phyloP scores from a whole-genome alignment of 2,888 invertebrate species.

The Mythimna vitellina region DNA sequence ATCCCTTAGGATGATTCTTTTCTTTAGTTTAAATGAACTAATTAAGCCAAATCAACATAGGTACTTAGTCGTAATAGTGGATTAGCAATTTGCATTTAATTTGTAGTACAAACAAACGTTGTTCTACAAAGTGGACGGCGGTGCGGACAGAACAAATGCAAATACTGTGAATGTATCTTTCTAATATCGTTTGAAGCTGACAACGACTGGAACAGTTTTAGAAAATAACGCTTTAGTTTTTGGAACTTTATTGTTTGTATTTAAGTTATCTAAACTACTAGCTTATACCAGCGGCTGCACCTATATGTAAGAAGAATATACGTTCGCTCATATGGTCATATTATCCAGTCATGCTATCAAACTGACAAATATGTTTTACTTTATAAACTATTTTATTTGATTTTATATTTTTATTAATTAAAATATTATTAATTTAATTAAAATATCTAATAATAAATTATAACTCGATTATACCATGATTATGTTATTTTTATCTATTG shows the following conservation, averaged over 20 bases:
- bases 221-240: background rate
- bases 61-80: slow-evolving; percentile 38
- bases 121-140: slow-evolving; percentile 14
- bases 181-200: slow-evolving; percentile 33
- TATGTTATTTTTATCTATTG: too few species aligned
- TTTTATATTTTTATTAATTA: too few species aligned
- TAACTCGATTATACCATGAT: too few species aligned
- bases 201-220: slow-evolving; percentile 13
- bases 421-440: too few species aligned
- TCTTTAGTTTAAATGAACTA: slow-evolving; percentile 39
- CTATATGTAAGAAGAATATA: too few species aligned
- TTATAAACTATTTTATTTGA: too few species aligned
- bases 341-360: background rate
- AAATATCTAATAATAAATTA: too few species aligned
- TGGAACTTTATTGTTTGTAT: background rate
- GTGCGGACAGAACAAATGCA: slow-evolving; percentile 28
- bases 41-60: slow-evolving; percentile 41
- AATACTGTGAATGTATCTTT: slow-evolving; percentile 27
- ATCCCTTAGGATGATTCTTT: slow-evolving; percentile 10
- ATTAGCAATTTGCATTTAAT: slow-evolving; percentile 61
- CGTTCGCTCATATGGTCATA: background rate
- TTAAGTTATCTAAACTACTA: background rate
- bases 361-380: background rate
- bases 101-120: slow-evolving; percentile 32
- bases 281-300: too few species aligned